Conservation (phyloP, 2,888 invertebrate genomes). For the Thera obeliscata region DNA sequence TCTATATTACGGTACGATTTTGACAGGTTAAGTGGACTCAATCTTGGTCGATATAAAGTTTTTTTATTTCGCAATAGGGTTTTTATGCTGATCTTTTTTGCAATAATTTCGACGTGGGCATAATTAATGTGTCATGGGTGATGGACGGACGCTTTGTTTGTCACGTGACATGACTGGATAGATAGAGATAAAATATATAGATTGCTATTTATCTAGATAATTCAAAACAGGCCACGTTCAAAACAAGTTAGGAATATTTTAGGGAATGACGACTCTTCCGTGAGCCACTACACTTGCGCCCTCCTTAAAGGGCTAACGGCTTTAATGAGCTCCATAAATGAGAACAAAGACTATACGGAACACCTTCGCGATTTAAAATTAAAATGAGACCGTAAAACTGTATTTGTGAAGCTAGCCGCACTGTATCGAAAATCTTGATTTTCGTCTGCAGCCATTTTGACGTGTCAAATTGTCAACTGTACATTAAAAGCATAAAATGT, state of each 20-base stretch:
- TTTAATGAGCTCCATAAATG: slow-evolving; percentile 47
- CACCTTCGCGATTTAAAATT: slow-evolving; percentile 38
- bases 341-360: slow-evolving; percentile 43
- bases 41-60: slow-evolving; percentile 5
- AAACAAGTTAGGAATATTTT: slow-evolving; percentile 16
- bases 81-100: neutral
- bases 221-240: neutral
- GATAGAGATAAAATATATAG: neutral
- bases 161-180: neutral
- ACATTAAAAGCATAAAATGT: slow-evolving; percentile 10
- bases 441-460: neutral
- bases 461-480: slow-evolving; percentile 17
- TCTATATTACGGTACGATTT: slow-evolving; percentile 29
- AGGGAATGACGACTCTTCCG: slow-evolving; percentile 33
- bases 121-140: neutral
- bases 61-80: neutral
- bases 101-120: neutral
- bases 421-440: slow-evolving; percentile 1
- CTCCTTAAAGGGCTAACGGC: slow-evolving; percentile 39
- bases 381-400: slow-evolving; percentile 29
- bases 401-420: slow-evolving; percentile 4
- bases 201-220: neutral
- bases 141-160: too few species aligned
- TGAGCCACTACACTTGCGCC: slow-evolving; percentile 31
- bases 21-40: slow-evolving; percentile 26